Evolutionary conservation across 2,797 vertebrate genomes (phyloP).

Genomic region (Neomorphus geoffroyi): DNA sequence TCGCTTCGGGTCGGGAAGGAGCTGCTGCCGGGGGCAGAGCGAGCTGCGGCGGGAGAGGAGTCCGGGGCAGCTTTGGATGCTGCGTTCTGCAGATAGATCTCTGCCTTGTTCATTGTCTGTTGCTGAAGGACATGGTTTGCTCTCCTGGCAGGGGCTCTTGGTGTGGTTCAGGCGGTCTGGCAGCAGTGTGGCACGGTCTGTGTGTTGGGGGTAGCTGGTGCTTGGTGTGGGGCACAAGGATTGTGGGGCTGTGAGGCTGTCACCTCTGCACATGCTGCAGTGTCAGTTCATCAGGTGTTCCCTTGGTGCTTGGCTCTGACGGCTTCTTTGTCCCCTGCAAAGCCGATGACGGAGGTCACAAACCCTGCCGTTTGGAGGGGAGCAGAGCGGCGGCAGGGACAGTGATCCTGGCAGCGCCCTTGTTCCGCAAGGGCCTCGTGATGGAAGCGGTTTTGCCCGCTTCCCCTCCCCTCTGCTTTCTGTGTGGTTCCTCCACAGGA

Average conservation of each 20-base stretch:
- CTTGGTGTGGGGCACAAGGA: fast-evolving
- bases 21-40: not conserved
- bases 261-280: fast-evolving
- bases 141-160: fast-evolving
- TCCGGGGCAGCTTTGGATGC: not conserved
- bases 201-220: fast-evolving
- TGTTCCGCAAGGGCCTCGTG: not conserved
- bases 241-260: fast-evolving
- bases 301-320: fast-evolving
- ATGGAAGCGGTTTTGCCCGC: fast-evolving
- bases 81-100: not conserved
- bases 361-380: not conserved
- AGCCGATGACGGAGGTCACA: not conserved
- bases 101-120: fast-evolving
- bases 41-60: not conserved
- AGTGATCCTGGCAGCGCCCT: fast-evolving
- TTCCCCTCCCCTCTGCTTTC: not conserved
- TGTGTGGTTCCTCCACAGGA: not conserved
- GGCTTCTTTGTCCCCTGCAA: not conserved
- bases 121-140: fast-evolving
- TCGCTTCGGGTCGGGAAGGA: not conserved
- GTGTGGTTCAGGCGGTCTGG: fast-evolving
- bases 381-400: fast-evolving
- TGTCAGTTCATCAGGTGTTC: fast-evolving
- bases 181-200: fast-evolving